A percentile compares a stretch with the other conserved stretches of the same genome.
Evolutionary conservation across 2,888 invertebrate species (phyloP).

Genomic region (Acanthosoma haemorrhoidale): DNA sequence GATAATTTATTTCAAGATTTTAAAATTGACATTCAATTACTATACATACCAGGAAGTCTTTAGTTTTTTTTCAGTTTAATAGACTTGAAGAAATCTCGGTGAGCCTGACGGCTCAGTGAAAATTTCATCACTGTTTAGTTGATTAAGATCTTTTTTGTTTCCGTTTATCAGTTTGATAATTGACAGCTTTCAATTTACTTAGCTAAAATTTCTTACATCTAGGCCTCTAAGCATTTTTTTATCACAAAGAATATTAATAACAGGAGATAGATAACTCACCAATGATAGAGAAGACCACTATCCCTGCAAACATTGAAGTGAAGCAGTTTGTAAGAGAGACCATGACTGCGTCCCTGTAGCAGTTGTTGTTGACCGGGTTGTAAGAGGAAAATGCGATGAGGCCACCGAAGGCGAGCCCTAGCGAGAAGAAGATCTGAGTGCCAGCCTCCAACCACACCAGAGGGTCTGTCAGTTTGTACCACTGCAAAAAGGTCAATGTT

Average conservation of each 20-base stretch:
- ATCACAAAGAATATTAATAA: background rate
- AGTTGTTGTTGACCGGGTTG: conserved; percentile 94
- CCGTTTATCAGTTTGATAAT: too few relatives aligned
- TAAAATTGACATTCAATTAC: too few relatives aligned
- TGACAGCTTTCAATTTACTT: too few relatives aligned
- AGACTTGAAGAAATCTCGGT: too few relatives aligned
- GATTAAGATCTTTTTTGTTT: too few relatives aligned
- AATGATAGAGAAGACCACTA: conserved; percentile 92
- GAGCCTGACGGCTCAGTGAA: too few relatives aligned
- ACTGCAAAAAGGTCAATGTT: conserved; percentile 55
- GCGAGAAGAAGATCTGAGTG: conserved; percentile 94
- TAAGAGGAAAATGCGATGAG: conserved; percentile 94
- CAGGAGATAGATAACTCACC: conserved; percentile 49
- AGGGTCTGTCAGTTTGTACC: conserved; percentile 85
- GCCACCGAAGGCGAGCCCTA: conserved; percentile 92
- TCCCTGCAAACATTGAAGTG: conserved; percentile 94
- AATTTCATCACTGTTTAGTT: too few relatives aligned
- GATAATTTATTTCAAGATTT: too few relatives aligned
- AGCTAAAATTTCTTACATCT: too few relatives aligned
- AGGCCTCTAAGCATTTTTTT: too few relatives aligned
- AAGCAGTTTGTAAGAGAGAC: conserved; percentile 89
- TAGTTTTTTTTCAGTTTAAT: too few relatives aligned
- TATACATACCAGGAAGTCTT: too few relatives aligned
- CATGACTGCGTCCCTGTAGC: conserved; percentile 86
- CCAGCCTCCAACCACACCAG: conserved; percentile 97